Conservation (phyloP, 2,797 vertebrate species). For the Botia kubotai region DNA sequence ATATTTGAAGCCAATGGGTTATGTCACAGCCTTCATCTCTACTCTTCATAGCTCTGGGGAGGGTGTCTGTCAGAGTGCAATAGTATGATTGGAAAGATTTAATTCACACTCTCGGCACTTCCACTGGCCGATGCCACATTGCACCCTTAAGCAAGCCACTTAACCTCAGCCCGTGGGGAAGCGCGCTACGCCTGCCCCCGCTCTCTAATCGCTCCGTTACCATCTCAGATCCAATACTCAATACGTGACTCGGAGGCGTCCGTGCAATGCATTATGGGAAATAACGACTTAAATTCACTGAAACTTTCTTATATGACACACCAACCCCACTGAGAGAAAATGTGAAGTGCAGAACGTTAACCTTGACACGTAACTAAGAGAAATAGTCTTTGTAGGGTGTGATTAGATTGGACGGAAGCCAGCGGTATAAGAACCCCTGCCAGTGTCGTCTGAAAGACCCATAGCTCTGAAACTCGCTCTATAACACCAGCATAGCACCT, state of each 20-base stretch:
- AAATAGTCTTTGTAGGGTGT: constrained; percentile 14
- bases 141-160: constrained; percentile 22
- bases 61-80: constrained; percentile 2
- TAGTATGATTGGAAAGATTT: constrained; percentile 43
- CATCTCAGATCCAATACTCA: constrained; percentile 9
- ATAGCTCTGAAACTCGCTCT: neutral
- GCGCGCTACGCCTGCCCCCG: neutral
- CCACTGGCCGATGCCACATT: constrained; percentile 12
- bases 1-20: constrained; percentile 13
- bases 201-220: constrained; percentile 27
- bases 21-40: constrained; percentile 25
- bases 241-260: constrained; percentile 7
- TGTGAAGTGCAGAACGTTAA: constrained; percentile 8
- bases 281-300: neutral
- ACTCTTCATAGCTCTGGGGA: constrained; percentile 6
- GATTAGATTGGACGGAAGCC: constrained; percentile 25
- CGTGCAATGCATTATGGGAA: constrained; percentile 24
- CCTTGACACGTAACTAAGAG: constrained; percentile 26
- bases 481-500: constrained; percentile 9
- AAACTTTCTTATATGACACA: constrained; percentile 3
- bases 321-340: neutral
- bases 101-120: constrained; percentile 35
- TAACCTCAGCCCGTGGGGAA: neutral
- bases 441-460: neutral
- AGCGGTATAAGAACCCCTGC: constrained; percentile 14